A percentile compares a stretch with the other conserved stretches of the same genome.
These are phyloP conservation scores for Crossocerus cetratus DNA, from an alignment of 2,888 invertebrate species.

Conservation along the genomic window DNA sequence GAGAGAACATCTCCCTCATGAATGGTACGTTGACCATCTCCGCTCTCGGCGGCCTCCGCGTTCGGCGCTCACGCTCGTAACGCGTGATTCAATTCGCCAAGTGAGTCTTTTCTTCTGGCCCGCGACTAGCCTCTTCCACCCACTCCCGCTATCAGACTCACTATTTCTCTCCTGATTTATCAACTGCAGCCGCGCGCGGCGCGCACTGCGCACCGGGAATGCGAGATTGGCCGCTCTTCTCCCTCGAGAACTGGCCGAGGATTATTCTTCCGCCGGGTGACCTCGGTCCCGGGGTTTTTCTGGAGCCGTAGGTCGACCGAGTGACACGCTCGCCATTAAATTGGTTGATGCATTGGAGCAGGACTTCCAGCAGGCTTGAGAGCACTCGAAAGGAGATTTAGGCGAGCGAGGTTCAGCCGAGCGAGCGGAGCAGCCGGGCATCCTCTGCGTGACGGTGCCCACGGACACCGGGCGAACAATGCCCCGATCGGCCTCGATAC, in stretches of 20 bases:
- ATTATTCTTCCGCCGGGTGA: not conserved
- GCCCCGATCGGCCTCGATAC: constrained; percentile 53
- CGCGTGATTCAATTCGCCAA: not conserved
- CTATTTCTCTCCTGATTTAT: too few relatives aligned
- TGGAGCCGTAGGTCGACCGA: too few relatives aligned
- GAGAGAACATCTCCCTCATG: constrained; percentile 51
- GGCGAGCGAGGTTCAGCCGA: not conserved
- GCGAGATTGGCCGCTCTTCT: not conserved
- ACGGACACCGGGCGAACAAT: constrained; percentile 46
- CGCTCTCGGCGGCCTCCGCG: constrained; percentile 11
- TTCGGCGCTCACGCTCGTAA: not conserved
- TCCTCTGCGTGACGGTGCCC: constrained; percentile 32
- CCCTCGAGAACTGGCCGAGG: not conserved
- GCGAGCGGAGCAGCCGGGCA: constrained; percentile 8
- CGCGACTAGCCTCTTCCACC: too few relatives aligned
- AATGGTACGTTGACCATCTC: constrained; percentile 66
- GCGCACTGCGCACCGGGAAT: not conserved
- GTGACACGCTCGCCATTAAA: not conserved
- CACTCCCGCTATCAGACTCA: too few relatives aligned
- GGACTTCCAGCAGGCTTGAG: not conserved
- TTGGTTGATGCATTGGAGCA: not conserved
- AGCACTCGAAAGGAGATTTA: constrained; percentile 6
- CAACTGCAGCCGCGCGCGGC: not conserved
- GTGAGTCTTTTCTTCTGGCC: too few relatives aligned
- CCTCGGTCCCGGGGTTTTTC: too few relatives aligned